Conservation (phyloP, 2,113 vertebrate genomes). For the Mugil cephalus region DNA sequence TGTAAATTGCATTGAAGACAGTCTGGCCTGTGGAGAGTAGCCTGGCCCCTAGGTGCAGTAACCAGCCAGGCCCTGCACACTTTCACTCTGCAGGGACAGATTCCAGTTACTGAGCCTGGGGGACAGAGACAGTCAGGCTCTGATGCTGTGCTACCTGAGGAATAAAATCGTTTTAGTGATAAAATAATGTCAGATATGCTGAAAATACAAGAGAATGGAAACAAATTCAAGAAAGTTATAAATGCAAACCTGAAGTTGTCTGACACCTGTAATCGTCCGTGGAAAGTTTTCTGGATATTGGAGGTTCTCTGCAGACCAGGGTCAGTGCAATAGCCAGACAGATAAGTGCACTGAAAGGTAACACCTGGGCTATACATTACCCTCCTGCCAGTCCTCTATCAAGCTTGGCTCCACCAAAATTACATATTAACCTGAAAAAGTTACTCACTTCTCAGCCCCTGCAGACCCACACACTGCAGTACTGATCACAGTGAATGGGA, state of each 20-base stretch:
- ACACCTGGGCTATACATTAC: slow-evolving; percentile 71
- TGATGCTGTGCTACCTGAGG: slow-evolving; percentile 16
- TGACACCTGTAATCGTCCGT: slow-evolving; percentile 21
- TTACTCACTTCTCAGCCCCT: slow-evolving; percentile 18
- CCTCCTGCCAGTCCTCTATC: slow-evolving; percentile 45
- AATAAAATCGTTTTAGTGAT: slow-evolving; percentile 3
- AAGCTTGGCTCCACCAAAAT: slow-evolving; percentile 70
- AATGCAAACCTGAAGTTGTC: slow-evolving; percentile 55
- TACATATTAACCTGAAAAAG: slow-evolving; percentile 77
- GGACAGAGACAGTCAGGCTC: slow-evolving; percentile 44
- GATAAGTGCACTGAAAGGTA: slow-evolving; percentile 46
- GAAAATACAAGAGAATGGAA: not conserved
- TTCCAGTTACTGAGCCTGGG: slow-evolving; percentile 83
- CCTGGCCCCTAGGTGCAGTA: slow-evolving; percentile 76
- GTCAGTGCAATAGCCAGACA: slow-evolving; percentile 1
- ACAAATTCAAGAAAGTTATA: not conserved
- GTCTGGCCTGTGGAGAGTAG: slow-evolving; percentile 26
- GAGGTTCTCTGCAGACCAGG: slow-evolving; percentile 15
- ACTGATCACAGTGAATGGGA: not conserved
- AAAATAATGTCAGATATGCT: not conserved
- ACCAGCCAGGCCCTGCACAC: slow-evolving; percentile 79
- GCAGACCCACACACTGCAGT: not conserved
- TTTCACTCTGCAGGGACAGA: slow-evolving; percentile 81
- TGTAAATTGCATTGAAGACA: not conserved
- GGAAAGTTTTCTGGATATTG: no score